phyloP scores from a whole-genome alignment of 92 coral and sea anemone genomes.

The Zoanthus gigantus region DNA sequence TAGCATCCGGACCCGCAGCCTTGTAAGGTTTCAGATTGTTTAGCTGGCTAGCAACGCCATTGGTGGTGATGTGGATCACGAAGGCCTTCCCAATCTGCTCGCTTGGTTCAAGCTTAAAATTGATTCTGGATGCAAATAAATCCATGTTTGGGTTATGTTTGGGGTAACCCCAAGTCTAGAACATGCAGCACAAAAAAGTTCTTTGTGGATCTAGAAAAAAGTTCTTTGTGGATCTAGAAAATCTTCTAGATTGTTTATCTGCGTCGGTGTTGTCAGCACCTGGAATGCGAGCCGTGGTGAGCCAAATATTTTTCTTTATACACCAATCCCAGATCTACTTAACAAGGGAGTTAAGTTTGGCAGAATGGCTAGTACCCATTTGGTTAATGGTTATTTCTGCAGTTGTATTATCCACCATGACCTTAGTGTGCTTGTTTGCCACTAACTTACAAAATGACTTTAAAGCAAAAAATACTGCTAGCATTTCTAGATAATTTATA shows the following conservation, averaged over 20 bases:
- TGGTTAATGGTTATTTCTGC: constrained; percentile 53
- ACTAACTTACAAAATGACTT: background rate
- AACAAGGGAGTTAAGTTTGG: constrained; percentile 25
- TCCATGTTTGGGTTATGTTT: constrained; percentile 9
- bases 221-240: background rate
- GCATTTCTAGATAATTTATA: constrained; percentile 65
- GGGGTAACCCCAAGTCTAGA: background rate
- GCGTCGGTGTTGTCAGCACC: constrained; percentile 38
- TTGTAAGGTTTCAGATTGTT: too few species aligned
- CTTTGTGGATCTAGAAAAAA: background rate
- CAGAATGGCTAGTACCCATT: constrained; percentile 52
- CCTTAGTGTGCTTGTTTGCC: constrained; percentile 12
- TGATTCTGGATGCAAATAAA: constrained; percentile 54
- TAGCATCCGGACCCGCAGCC: too few species aligned
- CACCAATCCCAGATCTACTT: constrained; percentile 45
- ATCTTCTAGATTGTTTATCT: constrained; percentile 36
- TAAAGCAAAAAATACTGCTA: background rate
- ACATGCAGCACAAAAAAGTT: background rate
- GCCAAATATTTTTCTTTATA: constrained; percentile 11
- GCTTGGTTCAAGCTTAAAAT: background rate
- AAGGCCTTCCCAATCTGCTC: too few species aligned
- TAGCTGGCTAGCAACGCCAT: too few species aligned
- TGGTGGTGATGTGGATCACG: too few species aligned
- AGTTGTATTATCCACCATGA: constrained; percentile 58
- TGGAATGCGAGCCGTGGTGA: constrained; percentile 49